These are phyloP conservation scores for Choloepus didactylus DNA, from an alignment of 2,797 vertebrate species.

Conservation along the genomic window DNA sequence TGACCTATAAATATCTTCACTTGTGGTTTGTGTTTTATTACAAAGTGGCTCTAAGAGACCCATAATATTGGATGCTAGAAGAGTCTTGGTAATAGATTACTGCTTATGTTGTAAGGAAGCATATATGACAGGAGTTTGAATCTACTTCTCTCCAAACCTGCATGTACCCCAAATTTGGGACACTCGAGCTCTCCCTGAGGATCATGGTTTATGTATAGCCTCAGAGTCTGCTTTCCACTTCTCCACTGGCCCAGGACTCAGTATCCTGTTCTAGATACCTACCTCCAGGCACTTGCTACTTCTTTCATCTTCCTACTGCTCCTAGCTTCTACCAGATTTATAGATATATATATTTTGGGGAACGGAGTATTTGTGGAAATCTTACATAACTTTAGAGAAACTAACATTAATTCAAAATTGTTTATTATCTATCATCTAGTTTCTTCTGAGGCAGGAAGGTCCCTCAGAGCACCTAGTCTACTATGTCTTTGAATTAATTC, in stretches of 20 bases:
- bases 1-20: slow-evolving; percentile 30
- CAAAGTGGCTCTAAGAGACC: neutral
- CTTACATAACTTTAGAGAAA: neutral
- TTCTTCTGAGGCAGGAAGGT: neutral
- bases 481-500: slow-evolving; percentile 38
- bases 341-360: neutral
- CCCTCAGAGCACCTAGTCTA: neutral
- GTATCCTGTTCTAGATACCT: neutral
- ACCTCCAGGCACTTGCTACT: neutral
- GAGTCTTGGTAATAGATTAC: neutral
- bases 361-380: neutral
- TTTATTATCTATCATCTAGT: neutral
- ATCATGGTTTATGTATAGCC: accelerated
- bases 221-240: neutral
- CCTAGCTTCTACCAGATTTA: neutral
- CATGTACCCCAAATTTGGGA: too few species aligned
- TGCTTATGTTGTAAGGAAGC: neutral
- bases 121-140: neutral
- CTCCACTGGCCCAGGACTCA: neutral
- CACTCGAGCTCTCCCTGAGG: neutral
- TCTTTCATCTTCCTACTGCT: neutral
- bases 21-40: neutral
- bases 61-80: neutral
- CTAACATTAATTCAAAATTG: neutral
- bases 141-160: neutral